Conservation (phyloP, 2,797 vertebrate genomes). For the Anniella stebbinsi region DNA sequence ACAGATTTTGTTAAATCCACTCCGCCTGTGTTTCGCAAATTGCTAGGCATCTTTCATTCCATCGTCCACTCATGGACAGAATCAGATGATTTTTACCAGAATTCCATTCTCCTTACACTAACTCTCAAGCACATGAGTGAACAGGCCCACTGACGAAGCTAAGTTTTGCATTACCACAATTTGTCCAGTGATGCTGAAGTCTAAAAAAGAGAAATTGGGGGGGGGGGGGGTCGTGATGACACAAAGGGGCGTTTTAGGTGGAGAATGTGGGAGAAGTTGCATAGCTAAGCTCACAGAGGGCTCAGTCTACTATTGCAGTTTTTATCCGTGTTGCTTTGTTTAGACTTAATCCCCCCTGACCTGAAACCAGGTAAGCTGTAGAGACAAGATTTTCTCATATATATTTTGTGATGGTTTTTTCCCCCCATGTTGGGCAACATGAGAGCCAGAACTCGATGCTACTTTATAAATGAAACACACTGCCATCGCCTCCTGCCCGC, state of each 20-base stretch:
- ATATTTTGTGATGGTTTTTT: too few species aligned
- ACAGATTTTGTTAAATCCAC: too few species aligned
- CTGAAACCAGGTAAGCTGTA: neutral
- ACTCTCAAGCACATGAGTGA: too few species aligned
- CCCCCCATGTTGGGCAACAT: too few species aligned
- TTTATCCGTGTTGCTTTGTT: neutral
- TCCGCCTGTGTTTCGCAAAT: too few species aligned
- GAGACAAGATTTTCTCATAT: neutral
- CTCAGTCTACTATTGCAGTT: neutral
- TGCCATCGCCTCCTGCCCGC: too few species aligned
- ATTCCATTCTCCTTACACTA: too few species aligned
- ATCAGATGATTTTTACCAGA: too few species aligned
- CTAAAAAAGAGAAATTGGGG: neutral
- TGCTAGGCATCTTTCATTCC: too few species aligned
- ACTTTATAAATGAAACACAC: neutral
- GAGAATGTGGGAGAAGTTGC: neutral
- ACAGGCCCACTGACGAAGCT: too few species aligned
- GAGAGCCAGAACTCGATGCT: too few species aligned
- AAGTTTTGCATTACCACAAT: neutral
- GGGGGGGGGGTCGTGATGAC: neutral
- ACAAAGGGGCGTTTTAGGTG: neutral
- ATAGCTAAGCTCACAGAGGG: neutral
- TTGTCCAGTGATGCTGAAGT: neutral
- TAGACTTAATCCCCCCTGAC: neutral
- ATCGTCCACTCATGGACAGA: too few species aligned